Base-by-base conservation (phyloP, 2,113 vertebrate species). In the Trogon surrucura region DNA sequence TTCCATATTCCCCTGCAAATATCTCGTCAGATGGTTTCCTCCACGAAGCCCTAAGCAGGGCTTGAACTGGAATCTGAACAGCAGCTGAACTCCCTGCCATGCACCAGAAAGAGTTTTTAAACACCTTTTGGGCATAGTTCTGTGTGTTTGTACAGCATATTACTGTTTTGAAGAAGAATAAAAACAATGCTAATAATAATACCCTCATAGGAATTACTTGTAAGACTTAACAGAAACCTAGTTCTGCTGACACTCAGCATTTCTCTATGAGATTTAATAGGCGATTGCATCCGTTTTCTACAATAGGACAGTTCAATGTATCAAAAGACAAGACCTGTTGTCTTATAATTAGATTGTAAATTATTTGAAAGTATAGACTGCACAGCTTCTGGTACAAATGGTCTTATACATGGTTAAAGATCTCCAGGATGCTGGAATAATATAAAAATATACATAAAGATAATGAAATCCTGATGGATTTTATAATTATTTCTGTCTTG, bases 381-480 rank as follows among this genome's bases (percentile, higher is more conserved):
- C 50, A 48, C 57, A 81, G 73, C 61, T 87, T 71, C 89, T 79
- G 34, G 18, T 87, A 92, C 89, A 93, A 95, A 91, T 41, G 26
- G 44, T 75, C 57, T 95, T 95, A 91, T 89, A 95, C 53, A 26
- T 45, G 30, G 45, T 75, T 95, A 85, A 93, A 95, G 84, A 87
- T 53, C 73, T 86, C 86, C 65, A 81, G 70, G 62, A 95, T 56
- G 44, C 34, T 69, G 70, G 45, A 66, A 64, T 41, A 79, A 81
- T 57, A 85, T 64, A 86, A 84, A 95, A 81, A 84, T 91, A 79
- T 65, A 84, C 38, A 34, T 54, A 85, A 75, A 83, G 82, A 62
- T 91, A 96, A 97, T 92, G 47, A 96, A 95, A 92, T 84, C 88
- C 92, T 84, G 65, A 81, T 87, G 83, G 73, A 84, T 91, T 93